Evolutionary conservation across 2,113 vertebrate genomes (phyloP).

Genomic region (Semicossyphus pulcher): DNA sequence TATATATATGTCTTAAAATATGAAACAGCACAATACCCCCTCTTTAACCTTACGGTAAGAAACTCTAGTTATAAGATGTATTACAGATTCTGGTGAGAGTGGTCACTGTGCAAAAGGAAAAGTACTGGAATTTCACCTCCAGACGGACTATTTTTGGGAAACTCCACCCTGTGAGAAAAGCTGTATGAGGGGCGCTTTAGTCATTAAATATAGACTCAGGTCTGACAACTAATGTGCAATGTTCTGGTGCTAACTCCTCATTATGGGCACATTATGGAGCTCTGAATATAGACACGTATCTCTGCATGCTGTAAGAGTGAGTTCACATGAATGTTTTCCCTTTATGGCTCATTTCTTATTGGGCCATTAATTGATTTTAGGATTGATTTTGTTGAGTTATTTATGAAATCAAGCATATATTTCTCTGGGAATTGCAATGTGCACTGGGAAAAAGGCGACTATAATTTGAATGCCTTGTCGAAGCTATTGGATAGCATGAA

Average conservation of each 20-base stretch:
- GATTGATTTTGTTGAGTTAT: conserved; percentile 20
- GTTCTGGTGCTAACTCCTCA: conserved; percentile 21
- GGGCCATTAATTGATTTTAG: conserved; percentile 12
- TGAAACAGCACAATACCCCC: too few species aligned
- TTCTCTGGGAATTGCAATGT: conserved; percentile 3
- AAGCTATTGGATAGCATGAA: conserved; percentile 32
- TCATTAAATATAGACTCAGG: neutral
- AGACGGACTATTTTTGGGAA: conserved; percentile 50
- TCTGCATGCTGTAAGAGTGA: conserved; percentile 29
- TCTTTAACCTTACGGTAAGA: too few species aligned
- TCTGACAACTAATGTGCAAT: conserved; percentile 8
- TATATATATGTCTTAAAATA: too few species aligned
- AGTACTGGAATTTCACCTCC: conserved; percentile 47
- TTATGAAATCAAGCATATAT: conserved; percentile 3
- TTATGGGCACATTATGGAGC: conserved; percentile 40
- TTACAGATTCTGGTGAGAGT: neutral
- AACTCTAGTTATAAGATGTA: neutral
- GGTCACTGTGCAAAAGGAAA: conserved; percentile 38
- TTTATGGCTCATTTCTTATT: conserved; percentile 18
- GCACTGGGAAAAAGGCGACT: neutral
- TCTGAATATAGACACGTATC: conserved; percentile 51
- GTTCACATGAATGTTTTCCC: too few species aligned
- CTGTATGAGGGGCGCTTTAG: conserved; percentile 7
- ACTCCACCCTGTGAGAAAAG: conserved; percentile 41
- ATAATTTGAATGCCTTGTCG: conserved; percentile 5